Evolutionary conservation across 2,888 invertebrate species (phyloP).

Genomic region (Corbicula japonica): DNA sequence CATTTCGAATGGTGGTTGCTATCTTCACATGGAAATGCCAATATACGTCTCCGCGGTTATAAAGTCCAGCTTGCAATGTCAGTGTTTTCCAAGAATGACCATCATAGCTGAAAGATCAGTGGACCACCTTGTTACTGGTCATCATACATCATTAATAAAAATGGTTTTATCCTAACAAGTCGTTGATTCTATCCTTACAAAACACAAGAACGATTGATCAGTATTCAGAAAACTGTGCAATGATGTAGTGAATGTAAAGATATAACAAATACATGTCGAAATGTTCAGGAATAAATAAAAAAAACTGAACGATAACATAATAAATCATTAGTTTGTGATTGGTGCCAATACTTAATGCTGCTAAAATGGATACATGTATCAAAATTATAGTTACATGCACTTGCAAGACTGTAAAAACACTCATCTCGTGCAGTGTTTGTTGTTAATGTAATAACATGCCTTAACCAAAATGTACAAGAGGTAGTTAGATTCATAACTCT

Average conservation of each 20-base stretch:
- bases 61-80: slow-evolving; percentile 20
- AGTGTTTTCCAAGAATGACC: slow-evolving; percentile 58
- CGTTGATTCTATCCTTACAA: too few species aligned
- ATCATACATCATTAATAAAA: too few species aligned
- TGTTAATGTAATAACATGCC: neutral
- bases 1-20: slow-evolving; percentile 56
- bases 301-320: too few species aligned
- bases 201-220: neutral
- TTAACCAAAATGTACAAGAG: neutral
- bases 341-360: too few species aligned
- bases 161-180: too few species aligned
- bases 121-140: too few species aligned
- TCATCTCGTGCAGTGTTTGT: neutral
- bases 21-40: slow-evolving; percentile 71
- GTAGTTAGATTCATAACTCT: neutral
- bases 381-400: neutral
- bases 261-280: neutral
- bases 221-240: neutral
- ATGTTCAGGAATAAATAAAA: too few species aligned
- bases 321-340: too few species aligned
- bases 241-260: neutral
- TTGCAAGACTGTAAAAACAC: neutral
- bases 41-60: too few species aligned
- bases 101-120: slow-evolving; percentile 43
- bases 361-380: too few species aligned